Evolutionary conservation across 2,888 invertebrate genomes (phyloP), one percentile per base, ranked within the genome.

Genomic region (Frankliniella fusca): DNA sequence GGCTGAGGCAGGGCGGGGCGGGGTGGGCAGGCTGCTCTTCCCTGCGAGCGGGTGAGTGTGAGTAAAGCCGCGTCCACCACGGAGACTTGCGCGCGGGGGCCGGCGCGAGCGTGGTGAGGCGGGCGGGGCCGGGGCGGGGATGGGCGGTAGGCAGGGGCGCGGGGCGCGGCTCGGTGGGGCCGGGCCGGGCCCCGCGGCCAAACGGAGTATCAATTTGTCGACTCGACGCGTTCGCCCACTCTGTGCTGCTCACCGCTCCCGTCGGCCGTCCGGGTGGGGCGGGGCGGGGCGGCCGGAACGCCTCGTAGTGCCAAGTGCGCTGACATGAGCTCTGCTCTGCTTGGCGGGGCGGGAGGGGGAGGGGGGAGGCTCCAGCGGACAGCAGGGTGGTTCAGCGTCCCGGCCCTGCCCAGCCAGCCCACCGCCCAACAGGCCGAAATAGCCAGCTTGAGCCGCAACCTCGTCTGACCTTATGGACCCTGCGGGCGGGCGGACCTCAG

Each of bases 71-170:
- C 11, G 54, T 7, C 20, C 61, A 0, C 61, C 0, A 18, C 38
- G n/a, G 61, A 61, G 61, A 61, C 61, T 61, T 61, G 61, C 61
- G 61, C 61, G 61, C 61, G 61, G 61, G 61, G 61, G 61, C 61
- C 18, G 61, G n/a, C 61, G 15, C 18, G 61, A 61, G 61, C 61
- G 15, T 5, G 38, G 38, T 5, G 38, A 5, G 38, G 38, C 5
- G 38, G 38, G 38, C 38, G 2, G 38, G 38, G 38, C 3, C 5
- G 38, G 38, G 38, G 38, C 5, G 38, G 38, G 38, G 38, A 38
- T 38, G 38, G 38, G 38, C 38, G 38, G 38, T 5, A n/a, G n/a
- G n/a, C n/a, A n/a, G 38, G 38, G 38, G 38, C 38, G 38, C 38
- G 38, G 38, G 3, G 38, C 38, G 38, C 3, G 38, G 38, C 38